These are phyloP conservation scores for Camelus dromedarius DNA, from an alignment of 2,113 vertebrate species.

Conservation along the genomic window DNA sequence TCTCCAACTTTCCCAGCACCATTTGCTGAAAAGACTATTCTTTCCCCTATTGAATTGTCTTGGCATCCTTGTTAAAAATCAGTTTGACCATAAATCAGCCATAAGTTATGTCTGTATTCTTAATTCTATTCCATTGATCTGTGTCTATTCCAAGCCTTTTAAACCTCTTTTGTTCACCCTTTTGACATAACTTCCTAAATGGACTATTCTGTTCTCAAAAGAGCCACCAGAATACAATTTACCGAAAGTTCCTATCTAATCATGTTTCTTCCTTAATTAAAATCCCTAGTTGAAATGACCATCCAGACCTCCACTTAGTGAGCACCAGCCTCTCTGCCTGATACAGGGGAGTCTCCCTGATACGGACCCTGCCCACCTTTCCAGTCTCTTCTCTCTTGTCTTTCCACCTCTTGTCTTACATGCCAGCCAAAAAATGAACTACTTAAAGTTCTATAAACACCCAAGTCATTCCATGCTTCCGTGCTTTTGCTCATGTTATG, in stretches of 20 bases:
- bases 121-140: not conserved
- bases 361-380: not conserved
- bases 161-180: not conserved
- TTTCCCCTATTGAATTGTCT: not conserved
- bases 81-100: not conserved
- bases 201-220: not conserved
- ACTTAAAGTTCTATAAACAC: not conserved
- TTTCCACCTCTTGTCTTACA: not conserved
- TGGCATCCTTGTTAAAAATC: not conserved
- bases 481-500: not conserved
- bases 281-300: not conserved
- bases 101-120: conserved; percentile 30
- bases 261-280: conserved; percentile 23
- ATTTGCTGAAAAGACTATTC: not conserved
- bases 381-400: not conserved
- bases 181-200: not conserved
- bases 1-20: not conserved
- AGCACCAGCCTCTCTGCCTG: not conserved
- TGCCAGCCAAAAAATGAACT: not conserved
- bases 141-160: not conserved
- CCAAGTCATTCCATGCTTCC: not conserved
- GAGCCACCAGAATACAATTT: not conserved
- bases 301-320: not conserved
- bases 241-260: not conserved
- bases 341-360: not conserved